These are phyloP conservation scores for Microtus montanus DNA, from an alignment of 2,113 vertebrate genomes.

Conservation along the genomic window DNA sequence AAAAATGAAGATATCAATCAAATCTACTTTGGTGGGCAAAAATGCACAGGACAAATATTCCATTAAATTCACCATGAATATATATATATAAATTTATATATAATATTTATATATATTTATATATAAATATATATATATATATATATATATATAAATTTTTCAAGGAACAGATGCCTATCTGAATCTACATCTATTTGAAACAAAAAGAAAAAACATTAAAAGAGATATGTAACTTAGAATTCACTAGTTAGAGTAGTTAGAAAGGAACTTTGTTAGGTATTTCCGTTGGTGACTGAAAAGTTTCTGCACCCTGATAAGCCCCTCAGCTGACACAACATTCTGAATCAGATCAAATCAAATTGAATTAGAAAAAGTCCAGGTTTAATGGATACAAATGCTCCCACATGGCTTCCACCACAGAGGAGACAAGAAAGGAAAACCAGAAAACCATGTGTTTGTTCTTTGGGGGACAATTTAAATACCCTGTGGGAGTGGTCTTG, in stretches of 20 bases:
- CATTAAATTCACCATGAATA: not conserved
- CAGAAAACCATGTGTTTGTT: no score
- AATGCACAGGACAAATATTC: not conserved
- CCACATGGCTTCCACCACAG: no score
- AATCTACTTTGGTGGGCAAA: not conserved
- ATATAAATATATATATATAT: no score
- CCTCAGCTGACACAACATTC: no score
- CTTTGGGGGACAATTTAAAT: no score
- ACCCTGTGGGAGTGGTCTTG: no score
- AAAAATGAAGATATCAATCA: not conserved
- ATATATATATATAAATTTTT: not conserved
- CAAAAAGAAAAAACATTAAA: not conserved
- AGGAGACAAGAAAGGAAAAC: no score
- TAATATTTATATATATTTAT: no score
- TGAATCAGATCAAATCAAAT: no score
- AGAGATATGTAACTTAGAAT: not conserved
- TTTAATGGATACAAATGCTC: no score
- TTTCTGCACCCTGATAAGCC: no score
- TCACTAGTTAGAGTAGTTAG: slow-evolving; percentile 36
- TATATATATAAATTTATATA: not conserved
- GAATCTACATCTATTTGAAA: not conserved
- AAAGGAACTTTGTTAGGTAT: not conserved
- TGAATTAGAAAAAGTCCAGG: no score
- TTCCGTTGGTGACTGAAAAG: not conserved
- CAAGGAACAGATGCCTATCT: not conserved